phyloP scores from a whole-genome alignment of 2,113 vertebrate species.

The Tamias sibiricus region DNA sequence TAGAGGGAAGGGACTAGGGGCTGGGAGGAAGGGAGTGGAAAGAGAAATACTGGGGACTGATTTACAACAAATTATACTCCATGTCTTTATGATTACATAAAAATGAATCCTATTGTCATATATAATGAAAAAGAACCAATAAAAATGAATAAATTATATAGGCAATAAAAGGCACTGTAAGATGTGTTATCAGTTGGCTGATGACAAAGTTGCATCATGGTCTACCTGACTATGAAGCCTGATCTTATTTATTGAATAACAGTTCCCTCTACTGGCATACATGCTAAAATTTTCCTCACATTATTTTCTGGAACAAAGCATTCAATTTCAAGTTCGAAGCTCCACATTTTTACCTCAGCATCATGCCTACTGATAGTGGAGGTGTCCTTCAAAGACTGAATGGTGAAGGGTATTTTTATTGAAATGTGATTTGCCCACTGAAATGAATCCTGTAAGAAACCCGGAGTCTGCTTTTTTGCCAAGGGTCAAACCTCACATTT shows the following conservation, averaged over 20 bases:
- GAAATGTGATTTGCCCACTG: neutral
- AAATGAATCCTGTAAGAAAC: neutral
- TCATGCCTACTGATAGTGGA: neutral
- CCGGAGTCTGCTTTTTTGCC: neutral
- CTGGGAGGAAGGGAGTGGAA: no score
- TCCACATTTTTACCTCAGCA: neutral
- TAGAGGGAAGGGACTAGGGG: no score
- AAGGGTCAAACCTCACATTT: conserved; percentile 33
- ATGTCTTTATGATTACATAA: no score
- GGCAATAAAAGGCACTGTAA: neutral
- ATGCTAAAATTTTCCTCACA: conserved; percentile 34
- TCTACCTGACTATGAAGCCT: neutral
- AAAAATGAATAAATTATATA: no score
- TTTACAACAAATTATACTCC: no score
- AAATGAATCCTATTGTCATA: no score
- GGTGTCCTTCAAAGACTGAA: neutral
- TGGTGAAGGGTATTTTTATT: neutral
- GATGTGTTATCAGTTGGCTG: neutral
- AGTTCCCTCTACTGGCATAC: conserved; percentile 62
- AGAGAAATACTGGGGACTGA: no score
- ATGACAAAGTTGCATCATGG: neutral
- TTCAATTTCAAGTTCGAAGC: conserved; percentile 9
- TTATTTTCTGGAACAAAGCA: neutral
- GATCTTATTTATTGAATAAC: conserved; percentile 55
- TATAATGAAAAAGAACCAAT: no score